Evolutionary conservation across 1,140 invertebrate genomes (phyloP).

Genomic region (Globodera rostochiensis): DNA sequence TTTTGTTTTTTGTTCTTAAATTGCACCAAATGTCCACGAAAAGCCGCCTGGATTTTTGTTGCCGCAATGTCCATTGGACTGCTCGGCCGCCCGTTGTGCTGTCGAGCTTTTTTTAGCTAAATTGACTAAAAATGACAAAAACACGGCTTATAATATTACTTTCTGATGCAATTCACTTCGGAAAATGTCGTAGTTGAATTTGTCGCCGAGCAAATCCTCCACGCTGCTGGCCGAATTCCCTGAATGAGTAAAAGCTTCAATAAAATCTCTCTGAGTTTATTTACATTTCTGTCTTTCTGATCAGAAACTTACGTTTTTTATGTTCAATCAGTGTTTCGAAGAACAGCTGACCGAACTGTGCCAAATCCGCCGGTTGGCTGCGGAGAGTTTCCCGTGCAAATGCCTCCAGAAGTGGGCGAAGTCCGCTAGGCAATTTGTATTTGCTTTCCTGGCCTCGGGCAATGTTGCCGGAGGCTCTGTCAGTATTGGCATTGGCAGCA

Average conservation of each 20-base stretch:
- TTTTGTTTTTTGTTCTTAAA: not conserved
- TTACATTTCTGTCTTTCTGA: not conserved
- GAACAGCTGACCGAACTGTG: slow-evolving; percentile 44
- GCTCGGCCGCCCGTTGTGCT: slow-evolving; percentile 27
- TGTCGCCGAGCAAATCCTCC: slow-evolving; percentile 32
- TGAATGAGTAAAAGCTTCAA: slow-evolving; percentile 20
- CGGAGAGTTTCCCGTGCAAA: slow-evolving; percentile 52
- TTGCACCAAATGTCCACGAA: slow-evolving; percentile 53
- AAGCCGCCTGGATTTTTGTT: slow-evolving; percentile 64
- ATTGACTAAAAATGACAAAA: not conserved
- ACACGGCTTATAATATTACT: slow-evolving; percentile 10
- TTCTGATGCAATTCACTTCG: slow-evolving; percentile 45
- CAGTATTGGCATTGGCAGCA: not conserved
- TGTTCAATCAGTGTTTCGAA: slow-evolving; percentile 44
- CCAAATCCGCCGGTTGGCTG: slow-evolving; percentile 43
- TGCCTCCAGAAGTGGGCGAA: slow-evolving; percentile 51
- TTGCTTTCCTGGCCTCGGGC: not conserved
- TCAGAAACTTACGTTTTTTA: slow-evolving; percentile 34
- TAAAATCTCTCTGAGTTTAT: too few relatives aligned
- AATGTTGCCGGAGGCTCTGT: not conserved
- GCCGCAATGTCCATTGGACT: slow-evolving; percentile 57
- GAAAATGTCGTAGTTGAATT: slow-evolving; percentile 44
- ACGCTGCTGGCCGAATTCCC: slow-evolving; percentile 40
- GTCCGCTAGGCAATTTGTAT: slow-evolving; percentile 41
- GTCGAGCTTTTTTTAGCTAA: not conserved